Evolutionary conservation across 37 sponge, comb jelly and placozoan genomes (phyloP), one percentile per base, ranked within the genome.

Genomic region (Cliona cf. orientalis): DNA sequence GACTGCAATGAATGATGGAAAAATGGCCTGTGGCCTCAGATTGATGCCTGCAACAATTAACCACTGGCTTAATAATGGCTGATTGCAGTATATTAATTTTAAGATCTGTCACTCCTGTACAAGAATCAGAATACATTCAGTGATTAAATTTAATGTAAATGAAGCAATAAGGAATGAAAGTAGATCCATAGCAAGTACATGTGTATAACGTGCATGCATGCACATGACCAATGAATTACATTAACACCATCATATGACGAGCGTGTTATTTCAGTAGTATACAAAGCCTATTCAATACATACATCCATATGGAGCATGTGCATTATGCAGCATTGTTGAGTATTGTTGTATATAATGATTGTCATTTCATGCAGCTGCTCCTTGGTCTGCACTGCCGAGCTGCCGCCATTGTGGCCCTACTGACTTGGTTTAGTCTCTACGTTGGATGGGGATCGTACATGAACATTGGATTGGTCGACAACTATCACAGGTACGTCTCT

Each of bases 361-460:
- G 17, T 49, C 17, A 49, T 19, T 33, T 75, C 28, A 44, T 75
- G 35, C 77, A 92, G 90, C 21, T 83, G 41, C 32, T 89, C 14
- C 38, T 69, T 40, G 86, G 86, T 3, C 42, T 90, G 42, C 82
- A 91, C 71, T 57, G 85, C 9, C 61, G 85, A 37, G 95, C 86
- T 14, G 78, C 80, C 1, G 21, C 89, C 14, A 65, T 86, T 2
- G 82, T 87, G 28, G 35, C 67, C 11, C 0, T 91, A 37, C 55
- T 89, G 69, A 95, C 96, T 0, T 85, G 82, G 80, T 72, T 72
- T 55, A 89, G 87, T 32, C 84, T 95, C 19, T 95, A 74, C 45
- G 61, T 92, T 62, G 90, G 93, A 23, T 92, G 90, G 92, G 93
- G 87, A 1, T 53, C 84, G 29, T 95, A 95, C 75, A 82, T 89